These are phyloP conservation scores for Atractosteus spatula DNA, from an alignment of 2,113 vertebrate genomes.

Conservation along the genomic window DNA sequence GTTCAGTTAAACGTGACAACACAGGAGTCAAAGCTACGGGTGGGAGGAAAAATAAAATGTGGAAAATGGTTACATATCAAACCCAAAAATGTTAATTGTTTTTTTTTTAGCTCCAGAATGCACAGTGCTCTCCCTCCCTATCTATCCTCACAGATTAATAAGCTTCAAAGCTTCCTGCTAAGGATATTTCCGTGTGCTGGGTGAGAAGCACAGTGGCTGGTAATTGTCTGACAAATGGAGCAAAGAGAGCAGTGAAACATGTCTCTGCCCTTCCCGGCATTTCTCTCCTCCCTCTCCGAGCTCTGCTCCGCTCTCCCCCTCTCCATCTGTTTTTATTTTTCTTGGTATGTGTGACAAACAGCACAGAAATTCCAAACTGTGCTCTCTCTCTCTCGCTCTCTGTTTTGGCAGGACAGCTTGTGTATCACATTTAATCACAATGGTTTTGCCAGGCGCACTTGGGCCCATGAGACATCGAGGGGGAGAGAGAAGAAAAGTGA, in stretches of 20 bases:
- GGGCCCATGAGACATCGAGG: constrained; percentile 42
- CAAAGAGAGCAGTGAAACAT: constrained; percentile 2
- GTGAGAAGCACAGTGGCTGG: too few species aligned
- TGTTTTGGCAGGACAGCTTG: constrained; percentile 62
- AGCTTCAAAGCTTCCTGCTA: neutral
- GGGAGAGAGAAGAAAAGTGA: constrained; percentile 40
- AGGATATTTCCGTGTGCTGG: too few species aligned
- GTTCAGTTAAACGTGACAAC: too few species aligned
- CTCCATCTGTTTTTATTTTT: constrained; percentile 75
- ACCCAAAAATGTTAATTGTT: too few species aligned
- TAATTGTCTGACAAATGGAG: neutral
- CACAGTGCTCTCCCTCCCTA: neutral
- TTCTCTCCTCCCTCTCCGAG: constrained; percentile 25
- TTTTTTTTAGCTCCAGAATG: too few species aligned
- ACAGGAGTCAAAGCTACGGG: too few species aligned
- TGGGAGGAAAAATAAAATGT: too few species aligned
- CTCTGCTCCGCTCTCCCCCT: constrained; percentile 19
- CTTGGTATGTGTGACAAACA: constrained; percentile 68
- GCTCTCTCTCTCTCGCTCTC: constrained; percentile 42
- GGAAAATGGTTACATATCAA: too few species aligned
- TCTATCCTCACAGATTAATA: neutral
- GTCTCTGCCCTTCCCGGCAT: neutral
- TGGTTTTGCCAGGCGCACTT: constrained; percentile 59
- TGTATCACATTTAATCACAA: constrained; percentile 66
- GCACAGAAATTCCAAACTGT: constrained; percentile 67